Base-by-base conservation (phyloP, 1,140 invertebrate genomes). In the Cydia amplana region DNA sequence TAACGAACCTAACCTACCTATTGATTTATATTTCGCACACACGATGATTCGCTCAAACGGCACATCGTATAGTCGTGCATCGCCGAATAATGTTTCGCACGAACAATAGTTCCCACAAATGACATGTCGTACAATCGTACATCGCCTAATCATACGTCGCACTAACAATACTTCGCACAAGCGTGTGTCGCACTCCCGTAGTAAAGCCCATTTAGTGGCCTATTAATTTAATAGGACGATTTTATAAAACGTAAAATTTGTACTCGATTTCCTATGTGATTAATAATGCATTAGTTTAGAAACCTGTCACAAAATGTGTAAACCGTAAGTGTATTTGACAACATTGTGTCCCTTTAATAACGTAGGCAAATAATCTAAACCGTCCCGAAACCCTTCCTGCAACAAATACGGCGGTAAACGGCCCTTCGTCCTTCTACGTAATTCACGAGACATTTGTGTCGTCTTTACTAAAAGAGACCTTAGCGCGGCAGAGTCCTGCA, bases 341-440 rank as follows among this genome's bases (percentile, higher is more conserved):
- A 60, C 12, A 60, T 60, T 60, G 55, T 23, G 9, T 23, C 55
- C 18, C 20, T 60, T 60, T 60, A 23, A 60, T 23, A 23, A 60
- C 55, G 2, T n/a, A 60, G 20, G 55, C 55, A 60, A 60, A 51
- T 51, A 51, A 60, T 60, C 0, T 60, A 23, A 60, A 12, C 20
- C 18, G 55, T 23, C 18, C 55, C 2, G 20, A 60, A 23, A 60
- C 55, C 55, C 55, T 60, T 60, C 55, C 55, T 23, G 20, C 20
- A 60, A 60, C 55, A 60, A 60, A 60, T 60, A 60, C n/a, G 20
- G 20, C 55, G 12, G 55, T 60, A 60, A 60, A 23, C 20, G 55
- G 55, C 55, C 55, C 55, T 23, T 60, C n/a, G 55, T 60, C 20
- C 18, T 10, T 60, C 55, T 23, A 23, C n/a, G 16, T 55, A 55